Percentiles rank a stretch among this genome's conserved stretches.
Evolutionary conservation across 2,888 invertebrate species (phyloP).

Genomic region (Eupithecia dodoneata): DNA sequence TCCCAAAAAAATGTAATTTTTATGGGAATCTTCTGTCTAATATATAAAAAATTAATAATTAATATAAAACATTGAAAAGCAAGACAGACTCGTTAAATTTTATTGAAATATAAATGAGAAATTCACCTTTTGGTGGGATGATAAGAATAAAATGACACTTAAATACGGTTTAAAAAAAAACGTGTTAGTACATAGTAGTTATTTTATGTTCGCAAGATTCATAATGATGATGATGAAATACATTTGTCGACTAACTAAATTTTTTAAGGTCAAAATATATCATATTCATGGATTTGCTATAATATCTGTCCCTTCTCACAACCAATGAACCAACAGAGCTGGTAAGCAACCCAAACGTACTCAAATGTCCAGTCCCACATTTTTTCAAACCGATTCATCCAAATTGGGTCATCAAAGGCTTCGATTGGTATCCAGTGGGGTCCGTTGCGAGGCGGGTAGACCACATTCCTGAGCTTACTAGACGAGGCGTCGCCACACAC

Average conservation of each 20-base stretch:
- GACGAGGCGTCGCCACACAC: conserved; percentile 44
- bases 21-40: too few relatives aligned
- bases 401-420: conserved; percentile 36
- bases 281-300: not conserved
- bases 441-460: conserved; percentile 26
- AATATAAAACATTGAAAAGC: not conserved
- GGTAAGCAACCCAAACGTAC: not conserved
- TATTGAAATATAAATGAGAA: not conserved
- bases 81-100: not conserved
- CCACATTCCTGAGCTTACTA: conserved; percentile 45
- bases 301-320: not conserved
- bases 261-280: too few relatives aligned
- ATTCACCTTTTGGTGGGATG: not conserved
- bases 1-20: too few relatives aligned
- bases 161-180: too few relatives aligned
- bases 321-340: not conserved
- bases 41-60: too few relatives aligned
- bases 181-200: too few relatives aligned
- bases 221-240: too few relatives aligned
- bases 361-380: conserved; percentile 23
- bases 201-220: too few relatives aligned
- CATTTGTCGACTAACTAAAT: too few relatives aligned
- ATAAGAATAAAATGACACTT: too few relatives aligned
- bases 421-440: conserved; percentile 28
- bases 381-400: conserved; percentile 25